Base-by-base conservation (phyloP, 2,888 invertebrate genomes). In the Nephrotoma guestfalica region DNA sequence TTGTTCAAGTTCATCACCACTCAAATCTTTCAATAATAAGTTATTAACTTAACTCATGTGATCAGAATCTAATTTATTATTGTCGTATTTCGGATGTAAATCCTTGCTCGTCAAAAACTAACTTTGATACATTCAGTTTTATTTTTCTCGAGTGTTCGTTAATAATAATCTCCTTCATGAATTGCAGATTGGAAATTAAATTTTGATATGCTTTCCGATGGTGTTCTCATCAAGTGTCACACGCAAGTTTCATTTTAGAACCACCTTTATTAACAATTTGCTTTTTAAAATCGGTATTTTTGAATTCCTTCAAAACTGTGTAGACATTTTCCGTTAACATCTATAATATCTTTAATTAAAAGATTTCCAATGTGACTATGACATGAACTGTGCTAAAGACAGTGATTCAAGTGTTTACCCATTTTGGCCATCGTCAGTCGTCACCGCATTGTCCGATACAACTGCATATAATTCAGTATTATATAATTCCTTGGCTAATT, bases 401-500 rank as follows among this genome's bases (percentile, higher is more conserved):
- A 86, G 51, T 86, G 83, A 18, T 87, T 83, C 40, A 87, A 43
- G 86, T 87, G 47, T 57, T 86, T 87, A 41, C 87, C 87, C 88
- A 88, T 88, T 87, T 87, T 87, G 13, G 88, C 71, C 88, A 88
- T 88, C 86, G 87, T n/a, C n/a, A n/a, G n/a, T n/a, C n/a, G n/a
- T 88, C 86, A 86, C 87, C n/a, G 88, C 88, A 87, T 88, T 88
- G 85, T 88, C 88, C 41, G 87, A 87, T 83, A 88, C 86, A 57
- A 87, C 87, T 30, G 88, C 87, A 87, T 87, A 88, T 85, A 87
- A 83, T 86, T 88, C 86, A 45, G 86, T 85, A 71, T 87, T 87
- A 86, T 87, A 87, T 41, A 71, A 83, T 11, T 87, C 86, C 86
- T 87, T 87, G 13, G 88, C 88, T 84, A 87, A 86, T 87, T 87